A percentile compares a stretch with the other conserved stretches of the same genome.
Conservation (phyloP, 2,113 vertebrate species). For the Peromyscus polionotus region DNA sequence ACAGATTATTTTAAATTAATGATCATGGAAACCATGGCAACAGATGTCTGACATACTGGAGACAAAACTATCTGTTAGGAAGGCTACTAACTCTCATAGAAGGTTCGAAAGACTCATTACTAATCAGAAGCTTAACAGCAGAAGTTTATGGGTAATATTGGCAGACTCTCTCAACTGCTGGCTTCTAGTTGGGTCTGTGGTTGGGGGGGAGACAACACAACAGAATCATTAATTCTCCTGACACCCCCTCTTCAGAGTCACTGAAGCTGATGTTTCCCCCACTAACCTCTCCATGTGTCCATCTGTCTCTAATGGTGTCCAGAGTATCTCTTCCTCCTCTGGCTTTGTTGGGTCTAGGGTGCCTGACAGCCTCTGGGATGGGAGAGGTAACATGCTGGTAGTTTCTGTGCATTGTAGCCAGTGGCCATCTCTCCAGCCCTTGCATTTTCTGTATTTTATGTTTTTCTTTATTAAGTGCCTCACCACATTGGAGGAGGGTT, state of each 20-base stretch:
- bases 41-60: not conserved
- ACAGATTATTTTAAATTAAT: not conserved
- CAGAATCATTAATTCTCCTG: not conserved
- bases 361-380: not conserved
- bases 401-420: not conserved
- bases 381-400: fast-evolving
- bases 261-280: not conserved
- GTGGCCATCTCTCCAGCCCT: not conserved
- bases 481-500: not conserved
- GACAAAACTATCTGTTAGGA: not conserved
- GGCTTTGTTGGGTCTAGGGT: not conserved
- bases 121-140: not conserved
- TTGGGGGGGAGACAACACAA: not conserved
- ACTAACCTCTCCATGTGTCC: not conserved
- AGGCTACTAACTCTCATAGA: not conserved
- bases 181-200: not conserved
- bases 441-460: not conserved
- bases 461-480: not conserved
- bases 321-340: not conserved
- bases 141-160: not conserved
- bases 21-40: not conserved
- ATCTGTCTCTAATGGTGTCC: not conserved
- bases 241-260: not conserved
- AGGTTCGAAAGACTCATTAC: not conserved
- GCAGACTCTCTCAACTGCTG: not conserved